A percentile compares a stretch with the other conserved stretches of the same genome.
Evolutionary conservation across 2,888 invertebrate genomes (phyloP).

Genomic region (Clistopyga incitator): DNA sequence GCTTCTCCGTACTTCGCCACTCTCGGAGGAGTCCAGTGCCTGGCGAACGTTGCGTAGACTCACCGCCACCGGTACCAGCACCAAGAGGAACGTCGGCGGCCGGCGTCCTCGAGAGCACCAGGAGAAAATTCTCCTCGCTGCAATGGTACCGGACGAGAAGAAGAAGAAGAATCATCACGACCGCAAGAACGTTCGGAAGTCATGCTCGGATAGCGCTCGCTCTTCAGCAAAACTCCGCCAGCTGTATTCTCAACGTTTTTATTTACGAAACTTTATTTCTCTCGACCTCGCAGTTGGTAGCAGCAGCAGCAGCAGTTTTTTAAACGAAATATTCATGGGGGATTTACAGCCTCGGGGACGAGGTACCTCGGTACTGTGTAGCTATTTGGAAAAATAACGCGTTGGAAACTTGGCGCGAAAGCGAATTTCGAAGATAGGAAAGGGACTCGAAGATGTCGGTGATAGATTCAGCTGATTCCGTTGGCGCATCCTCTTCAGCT

Average conservation of each 20-base stretch:
- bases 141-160: conserved; percentile 38
- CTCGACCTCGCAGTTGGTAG: conserved; percentile 4
- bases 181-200: conserved; percentile 68
- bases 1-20: conserved; percentile 47
- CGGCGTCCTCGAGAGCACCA: conserved; percentile 53
- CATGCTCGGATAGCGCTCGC: conserved; percentile 66
- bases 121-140: conserved; percentile 54
- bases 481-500: conserved; percentile 21
- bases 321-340: conserved; percentile 19
- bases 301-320: background rate
- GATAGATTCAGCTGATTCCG: conserved; percentile 47
- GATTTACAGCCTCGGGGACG: conserved; percentile 36
- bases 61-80: conserved; percentile 28
- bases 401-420: background rate
- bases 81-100: conserved; percentile 1
- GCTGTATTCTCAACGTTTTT: conserved; percentile 37
- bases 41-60: conserved; percentile 63
- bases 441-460: conserved; percentile 22
- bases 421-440: conserved; percentile 1
- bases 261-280: conserved; percentile 34
- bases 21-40: conserved; percentile 48
- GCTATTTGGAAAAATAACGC: conserved; percentile 1
- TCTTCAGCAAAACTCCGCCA: conserved; percentile 30
- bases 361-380: background rate
- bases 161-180: conserved; percentile 58